Base-by-base conservation (phyloP, 2,797 vertebrate species). In the Lophotriccus pileatus region DNA sequence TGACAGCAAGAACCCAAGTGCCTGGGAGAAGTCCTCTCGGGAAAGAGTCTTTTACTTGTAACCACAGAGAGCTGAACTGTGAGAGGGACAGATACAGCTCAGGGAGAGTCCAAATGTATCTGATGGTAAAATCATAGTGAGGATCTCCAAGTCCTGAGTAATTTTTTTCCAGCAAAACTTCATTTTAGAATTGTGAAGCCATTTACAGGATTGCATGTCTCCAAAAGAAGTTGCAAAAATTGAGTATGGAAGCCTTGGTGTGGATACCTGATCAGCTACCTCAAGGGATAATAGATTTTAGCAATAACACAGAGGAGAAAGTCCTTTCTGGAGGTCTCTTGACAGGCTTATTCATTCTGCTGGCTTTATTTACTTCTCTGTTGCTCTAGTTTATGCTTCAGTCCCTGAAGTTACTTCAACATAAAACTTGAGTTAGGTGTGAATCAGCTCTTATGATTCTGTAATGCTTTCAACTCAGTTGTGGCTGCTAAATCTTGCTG, bases 401-500 rank as follows among this genome's bases (percentile, higher is more conserved):
- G 15, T 47, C 62, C 70, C 46, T 69, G 55, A 93, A 89, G 58
- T 87, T 91, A 78, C 56, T 87, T 46, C 46, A 89, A 50, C n/a
- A 78, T 39, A 87, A 91, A 95, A 66, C 25, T 60, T 67, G 30
- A 80, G 19, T 83, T 62, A 87, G 53, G 55, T 58, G 53, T 91
- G 84, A 92, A 93, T 78, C 84, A 83, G 46, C 20, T 84, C 49
- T 87, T 64, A 59, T 9, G 21, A 87, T 87, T 94, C 75, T 0
- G 0, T 81, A 70, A 37, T 36, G 25, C 43, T 83, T 89, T 78
- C 49, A 80, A 7, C 19, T 89, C 78, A 59, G 12, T 72, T 80
- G 52, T 66, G 87, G 56, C 72, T 90, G 63, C 70, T 93, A 85
- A 94, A 92, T 94, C 90, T 84, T 90, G 7, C 49, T 82, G 43